A percentile compares a stretch with the other conserved stretches of the same genome.
Evolutionary conservation across 2,113 vertebrate species (phyloP).

Genomic region (Athene cunicularia): DNA sequence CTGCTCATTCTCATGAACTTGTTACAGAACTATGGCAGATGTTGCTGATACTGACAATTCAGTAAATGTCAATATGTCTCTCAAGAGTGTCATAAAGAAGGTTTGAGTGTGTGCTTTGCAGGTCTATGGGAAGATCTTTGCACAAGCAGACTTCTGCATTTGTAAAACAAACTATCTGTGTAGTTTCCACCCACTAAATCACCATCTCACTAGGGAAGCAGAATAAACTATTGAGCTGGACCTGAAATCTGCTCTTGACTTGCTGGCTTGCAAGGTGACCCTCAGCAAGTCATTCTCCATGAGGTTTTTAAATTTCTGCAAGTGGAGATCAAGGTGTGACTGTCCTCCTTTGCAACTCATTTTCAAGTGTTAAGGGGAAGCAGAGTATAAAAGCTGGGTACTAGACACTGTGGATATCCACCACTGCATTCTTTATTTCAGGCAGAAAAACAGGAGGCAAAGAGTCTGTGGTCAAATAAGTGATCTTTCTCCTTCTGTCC

Average conservation of each 20-base stretch:
- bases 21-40: not conserved
- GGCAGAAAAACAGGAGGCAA: not conserved
- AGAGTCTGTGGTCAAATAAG: not conserved
- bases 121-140: not conserved
- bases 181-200: not conserved
- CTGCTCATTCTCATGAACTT: not conserved
- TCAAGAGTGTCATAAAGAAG: not conserved
- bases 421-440: not conserved
- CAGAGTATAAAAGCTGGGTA: not conserved
- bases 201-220: not conserved
- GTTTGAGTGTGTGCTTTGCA: not conserved
- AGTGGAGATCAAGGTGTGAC: not conserved
- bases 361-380: not conserved
- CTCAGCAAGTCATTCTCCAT: not conserved
- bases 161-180: fast-evolving
- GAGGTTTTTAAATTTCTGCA: not conserved
- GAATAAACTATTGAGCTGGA: not conserved
- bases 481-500: not conserved
- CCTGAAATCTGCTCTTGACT: not conserved
- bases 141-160: not conserved
- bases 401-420: not conserved
- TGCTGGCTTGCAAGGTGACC: not conserved
- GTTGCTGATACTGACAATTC: not conserved
- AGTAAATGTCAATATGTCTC: not conserved
- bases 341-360: not conserved